Base-by-base conservation (phyloP, 2,888 invertebrate genomes). In the Monoplex corrugatus region DNA sequence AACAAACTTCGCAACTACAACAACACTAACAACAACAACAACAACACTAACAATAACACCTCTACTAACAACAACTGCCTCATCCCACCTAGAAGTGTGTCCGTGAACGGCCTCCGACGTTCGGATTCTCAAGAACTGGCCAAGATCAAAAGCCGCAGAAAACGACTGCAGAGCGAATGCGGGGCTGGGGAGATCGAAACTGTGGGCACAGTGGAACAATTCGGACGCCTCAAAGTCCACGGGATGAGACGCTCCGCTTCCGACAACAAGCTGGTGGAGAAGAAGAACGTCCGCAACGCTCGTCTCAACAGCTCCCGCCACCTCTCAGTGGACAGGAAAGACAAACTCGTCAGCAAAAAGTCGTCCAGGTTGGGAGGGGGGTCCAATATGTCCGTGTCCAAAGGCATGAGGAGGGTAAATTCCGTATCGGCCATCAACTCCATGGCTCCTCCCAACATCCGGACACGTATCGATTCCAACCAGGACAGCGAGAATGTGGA, bases 241-340 rank as follows among this genome's bases (percentile, higher is more conserved):
- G 72, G 40, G 50, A 88, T 91, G 83, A 50, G 89, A 10, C 72
- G 91, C 8, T 89, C 90, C 38, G 35, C 82, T n/a, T 91, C 91
- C 1, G 91, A 91, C 75, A 89, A 90, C 68, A 89, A 89, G 50
- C 90, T 91, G 8, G 78, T 87, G 68, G 78, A 57, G 44, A 82
- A 87, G 72, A 86, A 87, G 78, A 87, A 50, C 44, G 50, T 35
- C 23, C n/a, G 40, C n/a, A 83, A 83, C 75, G 57, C 63, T n/a
- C 78, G 85, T 13, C 40, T 38, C 32, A 82, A 35, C 85, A 83
- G 78, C 87, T 87, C 72, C 19, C 28, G 87, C 43, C 89, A 87
- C 63, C 40, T 89, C 16, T 90, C 90, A 1, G 89, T 89, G 32
- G 80, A 84, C 45, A 85, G 85, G 68, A 87, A n/a, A 0, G 90